Base-by-base conservation (phyloP, 2,113 vertebrate genomes). In the Saccopteryx bilineata region DNA sequence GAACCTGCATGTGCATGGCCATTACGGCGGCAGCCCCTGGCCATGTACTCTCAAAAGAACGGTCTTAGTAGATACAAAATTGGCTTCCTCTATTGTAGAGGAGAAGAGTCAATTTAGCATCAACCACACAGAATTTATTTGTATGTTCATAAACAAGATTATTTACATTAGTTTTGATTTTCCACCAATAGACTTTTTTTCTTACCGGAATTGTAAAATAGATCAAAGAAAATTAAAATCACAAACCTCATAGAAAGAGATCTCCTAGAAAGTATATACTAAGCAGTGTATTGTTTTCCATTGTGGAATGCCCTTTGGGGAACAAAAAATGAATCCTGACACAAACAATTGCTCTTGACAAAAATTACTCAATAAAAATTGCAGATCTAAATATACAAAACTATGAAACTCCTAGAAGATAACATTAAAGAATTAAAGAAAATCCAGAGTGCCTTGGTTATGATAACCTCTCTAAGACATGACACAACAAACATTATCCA, bases 141-240 rank as follows among this genome's bases (percentile, higher is more conserved):
- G 5, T 5, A 63, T 69, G 1, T 78, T 9, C 78, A 48, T n/a
- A 50, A 7, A 50, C 2, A 66, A 80, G 13, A 74, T 33, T 68
- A 61, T 33, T 89, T 23, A 60, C 24, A 58, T n/a, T 60, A 71
- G 33, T 89, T 33, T n/a, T 79, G 3, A 5, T 75, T 91, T 87
- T 52, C 17, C 46, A 26, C 46, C 63, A 78, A 33, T 50, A 65
- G 11, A 50, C 5, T 19, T 76, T 46, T 75, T 75, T 12, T 19
- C 5, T 83, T 28, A 78, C 24, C 9, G 33, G 48, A 48, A 5
- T 33, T 75, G 8, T 75, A 69, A 94, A 87, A 87, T 21, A 69
- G 18, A 46, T 48, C 2, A 87, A 56, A 94, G 46, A 75, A 87
- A 83, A 72, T 76, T n/a, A 91, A 91, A 91, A 76, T 46, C n/a